Percentiles rank a stretch among this genome's conserved stretches.
These are phyloP conservation scores for Diaprepes abbreviatus DNA, from an alignment of 2,888 invertebrate species.

Conservation along the genomic window DNA sequence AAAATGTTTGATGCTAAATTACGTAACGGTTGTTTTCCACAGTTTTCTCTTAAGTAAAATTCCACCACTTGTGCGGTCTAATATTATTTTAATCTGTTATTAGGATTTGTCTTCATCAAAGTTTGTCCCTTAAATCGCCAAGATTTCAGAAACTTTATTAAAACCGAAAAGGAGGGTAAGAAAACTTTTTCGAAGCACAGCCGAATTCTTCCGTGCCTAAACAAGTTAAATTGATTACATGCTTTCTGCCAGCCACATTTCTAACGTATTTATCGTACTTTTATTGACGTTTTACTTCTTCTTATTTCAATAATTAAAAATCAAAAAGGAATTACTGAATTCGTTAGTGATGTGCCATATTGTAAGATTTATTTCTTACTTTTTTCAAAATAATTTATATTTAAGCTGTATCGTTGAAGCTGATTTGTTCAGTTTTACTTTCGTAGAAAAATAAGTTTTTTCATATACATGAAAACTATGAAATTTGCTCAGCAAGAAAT, in stretches of 20 bases:
- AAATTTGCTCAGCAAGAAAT: too few species aligned
- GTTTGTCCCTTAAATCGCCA: neutral
- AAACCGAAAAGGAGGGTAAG: neutral
- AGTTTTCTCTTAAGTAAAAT: neutral
- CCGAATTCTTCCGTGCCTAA: neutral
- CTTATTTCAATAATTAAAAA: too few species aligned
- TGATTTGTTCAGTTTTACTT: too few species aligned
- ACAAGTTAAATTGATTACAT: neutral
- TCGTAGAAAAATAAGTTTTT: too few species aligned
- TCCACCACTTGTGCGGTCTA: neutral
- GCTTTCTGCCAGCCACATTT: neutral
- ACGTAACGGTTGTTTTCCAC: neutral
- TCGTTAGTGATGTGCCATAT: too few species aligned
- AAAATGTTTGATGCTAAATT: too few species aligned
- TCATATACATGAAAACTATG: too few species aligned
- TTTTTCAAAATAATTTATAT: too few species aligned
- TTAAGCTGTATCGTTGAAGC: too few species aligned
- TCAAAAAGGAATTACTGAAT: too few species aligned
- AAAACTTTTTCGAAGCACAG: neutral
- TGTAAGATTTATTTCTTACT: too few species aligned
- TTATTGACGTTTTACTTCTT: neutral
- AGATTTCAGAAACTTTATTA: constrained; percentile 4
- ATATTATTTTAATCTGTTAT: constrained; percentile 15
- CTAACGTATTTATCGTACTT: neutral
- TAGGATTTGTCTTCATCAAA: constrained; percentile 10